phyloP scores from a whole-genome alignment of 2,888 invertebrate species.

The Phengaris arion region DNA sequence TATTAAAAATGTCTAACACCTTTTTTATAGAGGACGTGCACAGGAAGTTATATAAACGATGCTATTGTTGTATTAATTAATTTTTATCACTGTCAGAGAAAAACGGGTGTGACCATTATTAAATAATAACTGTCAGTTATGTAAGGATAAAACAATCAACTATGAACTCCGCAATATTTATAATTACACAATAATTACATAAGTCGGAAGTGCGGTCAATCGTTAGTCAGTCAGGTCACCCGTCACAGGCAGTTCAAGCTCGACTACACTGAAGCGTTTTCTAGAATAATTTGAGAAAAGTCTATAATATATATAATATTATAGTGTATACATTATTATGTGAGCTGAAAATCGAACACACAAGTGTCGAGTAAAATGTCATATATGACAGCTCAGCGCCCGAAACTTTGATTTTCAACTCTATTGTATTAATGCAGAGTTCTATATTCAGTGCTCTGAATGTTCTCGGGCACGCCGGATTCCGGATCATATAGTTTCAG shows the following conservation, averaged over 20 bases:
- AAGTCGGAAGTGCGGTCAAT: slow-evolving; percentile 26
- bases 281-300: background rate
- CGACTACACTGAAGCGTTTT: background rate
- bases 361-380: too few relatives aligned
- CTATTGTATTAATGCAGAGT: too few relatives aligned
- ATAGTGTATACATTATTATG: too few relatives aligned
- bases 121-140: slow-evolving; percentile 9
- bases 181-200: slow-evolving; percentile 12
- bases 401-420: too few relatives aligned
- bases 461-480: too few relatives aligned
- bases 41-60: background rate
- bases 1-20: too few relatives aligned
- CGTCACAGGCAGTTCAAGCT: background rate
- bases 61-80: background rate
- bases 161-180: slow-evolving; percentile 14
- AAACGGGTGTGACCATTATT: slow-evolving; percentile 9
- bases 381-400: too few relatives aligned
- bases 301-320: too few relatives aligned
- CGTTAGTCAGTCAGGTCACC: background rate
- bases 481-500: too few relatives aligned
- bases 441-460: too few relatives aligned
- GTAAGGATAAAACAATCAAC: slow-evolving; percentile 17
- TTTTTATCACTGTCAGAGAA: background rate
- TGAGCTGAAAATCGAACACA: too few relatives aligned
- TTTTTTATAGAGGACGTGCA: background rate